Percentiles rank a stretch among this genome's conserved stretches.
These are phyloP conservation scores for Chinchilla lanigera DNA, from an alignment of 2,113 vertebrate genomes.

Conservation along the genomic window DNA sequence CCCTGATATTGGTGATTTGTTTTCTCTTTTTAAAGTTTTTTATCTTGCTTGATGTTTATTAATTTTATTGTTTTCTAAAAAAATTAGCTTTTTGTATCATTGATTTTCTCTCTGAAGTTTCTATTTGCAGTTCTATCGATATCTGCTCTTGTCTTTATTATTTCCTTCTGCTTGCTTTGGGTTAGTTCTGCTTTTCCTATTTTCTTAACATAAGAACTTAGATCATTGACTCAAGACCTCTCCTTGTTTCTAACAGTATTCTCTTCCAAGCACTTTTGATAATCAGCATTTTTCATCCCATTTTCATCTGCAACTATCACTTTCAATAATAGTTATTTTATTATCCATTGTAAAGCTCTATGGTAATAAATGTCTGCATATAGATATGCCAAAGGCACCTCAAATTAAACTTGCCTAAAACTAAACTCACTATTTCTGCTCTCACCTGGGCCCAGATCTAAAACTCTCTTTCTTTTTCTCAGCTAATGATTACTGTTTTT, in stretches of 20 bases:
- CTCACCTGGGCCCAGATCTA: not conserved
- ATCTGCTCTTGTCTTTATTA: constrained; percentile 12
- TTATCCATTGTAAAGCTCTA: constrained; percentile 2
- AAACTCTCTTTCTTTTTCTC: constrained; percentile 35
- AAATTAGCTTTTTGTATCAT: constrained; percentile 31
- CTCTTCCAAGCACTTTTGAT: constrained; percentile 22
- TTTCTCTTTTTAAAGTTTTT: constrained; percentile 40
- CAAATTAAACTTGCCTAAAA: constrained; percentile 42
- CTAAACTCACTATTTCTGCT: not conserved
- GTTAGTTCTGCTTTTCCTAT: constrained; percentile 1
- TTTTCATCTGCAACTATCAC: constrained; percentile 20
- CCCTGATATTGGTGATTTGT: constrained; percentile 17
- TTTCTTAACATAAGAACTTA: constrained; percentile 37
- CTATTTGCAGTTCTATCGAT: constrained; percentile 19
- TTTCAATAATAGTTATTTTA: constrained; percentile 41
- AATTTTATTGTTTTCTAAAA: constrained; percentile 44
- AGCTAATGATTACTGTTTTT: not conserved
- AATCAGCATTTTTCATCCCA: not conserved
- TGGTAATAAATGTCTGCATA: constrained; percentile 32
- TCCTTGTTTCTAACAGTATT: constrained; percentile 33
- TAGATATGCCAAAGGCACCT: not conserved
- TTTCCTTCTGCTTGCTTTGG: constrained; percentile 11
- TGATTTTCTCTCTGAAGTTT: constrained; percentile 36
- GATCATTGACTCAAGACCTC: constrained; percentile 29
- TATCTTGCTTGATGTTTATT: constrained; percentile 40